Conservation (phyloP, 2,113 vertebrate species). For the Perognathus longimembris region DNA sequence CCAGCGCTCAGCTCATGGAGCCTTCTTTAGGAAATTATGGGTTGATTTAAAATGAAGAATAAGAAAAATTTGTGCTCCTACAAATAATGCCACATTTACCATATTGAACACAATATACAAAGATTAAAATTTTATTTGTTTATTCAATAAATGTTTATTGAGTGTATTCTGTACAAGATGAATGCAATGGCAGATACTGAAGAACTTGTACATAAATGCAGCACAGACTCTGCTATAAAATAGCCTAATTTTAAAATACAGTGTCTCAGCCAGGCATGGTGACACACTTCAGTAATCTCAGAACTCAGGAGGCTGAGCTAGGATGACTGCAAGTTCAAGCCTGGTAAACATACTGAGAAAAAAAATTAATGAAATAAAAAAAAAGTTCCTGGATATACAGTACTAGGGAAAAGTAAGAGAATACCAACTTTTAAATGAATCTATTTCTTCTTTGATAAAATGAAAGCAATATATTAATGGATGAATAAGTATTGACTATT, state of each 20-base stretch:
- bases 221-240: constrained; percentile 17
- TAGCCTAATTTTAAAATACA: constrained; percentile 2
- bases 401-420: constrained; percentile 40
- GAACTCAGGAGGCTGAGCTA: background rate
- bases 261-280: background rate
- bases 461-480: background rate
- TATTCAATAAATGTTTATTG: constrained; percentile 18
- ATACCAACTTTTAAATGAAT: background rate
- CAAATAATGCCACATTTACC: background rate
- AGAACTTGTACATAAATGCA: background rate
- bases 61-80: constrained; percentile 8
- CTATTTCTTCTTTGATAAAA: constrained; percentile 34
- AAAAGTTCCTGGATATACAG: background rate
- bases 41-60: constrained; percentile 34
- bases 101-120: background rate
- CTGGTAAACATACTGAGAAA: background rate
- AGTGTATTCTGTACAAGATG: background rate
- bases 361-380: too few species aligned
- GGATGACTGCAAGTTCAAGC: background rate
- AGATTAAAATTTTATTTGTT: background rate
- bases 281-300: too few species aligned
- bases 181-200: background rate
- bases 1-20: background rate
- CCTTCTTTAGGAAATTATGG: background rate
- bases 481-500: constrained; percentile 16